Percentiles rank a stretch among this genome's conserved stretches.
Conservation (phyloP, 2,888 invertebrate species). For the Epiblema foenella region DNA sequence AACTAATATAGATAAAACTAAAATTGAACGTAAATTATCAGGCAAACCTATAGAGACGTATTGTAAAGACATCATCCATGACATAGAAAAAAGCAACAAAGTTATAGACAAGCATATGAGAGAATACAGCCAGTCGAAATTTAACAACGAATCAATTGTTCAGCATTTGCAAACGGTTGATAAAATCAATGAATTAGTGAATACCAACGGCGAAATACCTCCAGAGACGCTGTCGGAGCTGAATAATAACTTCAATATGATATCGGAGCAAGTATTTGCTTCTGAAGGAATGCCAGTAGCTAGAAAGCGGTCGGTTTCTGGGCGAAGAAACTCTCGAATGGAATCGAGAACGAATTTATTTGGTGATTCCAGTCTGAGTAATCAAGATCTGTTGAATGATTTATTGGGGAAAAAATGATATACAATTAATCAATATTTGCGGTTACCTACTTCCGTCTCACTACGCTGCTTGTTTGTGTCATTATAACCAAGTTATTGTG, state of each 20-base stretch:
- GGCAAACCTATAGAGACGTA: constrained; percentile 74
- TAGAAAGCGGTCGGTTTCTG: constrained; percentile 69
- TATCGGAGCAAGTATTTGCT: constrained; percentile 68
- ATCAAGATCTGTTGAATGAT: constrained; percentile 76
- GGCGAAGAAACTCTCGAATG: constrained; percentile 58
- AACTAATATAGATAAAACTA: constrained; percentile 59
- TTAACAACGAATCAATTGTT: constrained; percentile 79
- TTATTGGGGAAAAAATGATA: constrained; percentile 79
- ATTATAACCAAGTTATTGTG: constrained; percentile 23
- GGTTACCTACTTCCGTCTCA: neutral
- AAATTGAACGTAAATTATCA: constrained; percentile 59
- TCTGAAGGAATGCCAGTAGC: constrained; percentile 54
- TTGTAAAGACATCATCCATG: constrained; percentile 76
- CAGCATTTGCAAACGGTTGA: constrained; percentile 81
- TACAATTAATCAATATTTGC: constrained; percentile 34
- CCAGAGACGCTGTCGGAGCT: constrained; percentile 66
- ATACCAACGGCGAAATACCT: constrained; percentile 64
- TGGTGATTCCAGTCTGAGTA: constrained; percentile 72
- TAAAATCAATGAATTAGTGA: constrained; percentile 79
- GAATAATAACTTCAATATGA: constrained; percentile 76
- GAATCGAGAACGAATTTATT: constrained; percentile 63
- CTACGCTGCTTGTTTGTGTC: neutral
- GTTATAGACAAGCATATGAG: constrained; percentile 82
- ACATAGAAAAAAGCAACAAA: constrained; percentile 76
- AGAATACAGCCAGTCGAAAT: constrained; percentile 72